Base-by-base conservation (phyloP, 1,140 invertebrate genomes). In the Halesus radiatus region DNA sequence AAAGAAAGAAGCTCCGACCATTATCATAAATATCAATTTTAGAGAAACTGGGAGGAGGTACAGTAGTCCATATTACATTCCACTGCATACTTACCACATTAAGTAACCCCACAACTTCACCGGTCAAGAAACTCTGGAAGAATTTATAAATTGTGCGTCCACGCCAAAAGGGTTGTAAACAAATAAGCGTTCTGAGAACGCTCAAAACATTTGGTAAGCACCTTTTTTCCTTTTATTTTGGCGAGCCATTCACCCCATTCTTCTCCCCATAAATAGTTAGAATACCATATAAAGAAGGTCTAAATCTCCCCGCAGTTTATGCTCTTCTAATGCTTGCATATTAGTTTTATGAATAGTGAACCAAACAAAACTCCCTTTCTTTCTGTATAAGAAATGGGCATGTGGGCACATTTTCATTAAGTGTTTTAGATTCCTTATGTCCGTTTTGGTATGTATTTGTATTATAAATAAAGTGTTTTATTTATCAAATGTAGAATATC, bases 1-100 rank as follows among this genome's bases (percentile, higher is more conserved):
- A 4, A 23, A 64, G 56, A 32, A 81, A 81, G 79, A 83, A 81
- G 78, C 82, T 81, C 73, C n/a, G 50, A 18, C 77, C 78, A 83
- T 83, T 83, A 83, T 81, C 82, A 80, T 83, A 83, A 83, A 83
- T 83, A 83, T 83, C 82, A 83, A 83, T 83, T 81, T 79, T 66
- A 58, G 66, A 64, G 75, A 83, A 80, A 54, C 74, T 29, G 68
- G 62, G 50, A 75, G 77, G 72, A 76, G 78, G 78, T 77, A 79
- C 78, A 22, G 16, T 56, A 62, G 76, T 32, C 82, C 23, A 77
- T 83, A 83, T 83, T 83, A 83, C 82, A 81, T 83, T 83, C 82
- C 82, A 66, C 60, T 83, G 82, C 82, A 83, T 80, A 66, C 70
- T 54, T 23, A 72, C 54, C 78, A 80, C 81, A 73, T 75, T 78